Evolutionary conservation across 2,113 vertebrate genomes (phyloP).

Genomic region (Sisor rabdophorus): DNA sequence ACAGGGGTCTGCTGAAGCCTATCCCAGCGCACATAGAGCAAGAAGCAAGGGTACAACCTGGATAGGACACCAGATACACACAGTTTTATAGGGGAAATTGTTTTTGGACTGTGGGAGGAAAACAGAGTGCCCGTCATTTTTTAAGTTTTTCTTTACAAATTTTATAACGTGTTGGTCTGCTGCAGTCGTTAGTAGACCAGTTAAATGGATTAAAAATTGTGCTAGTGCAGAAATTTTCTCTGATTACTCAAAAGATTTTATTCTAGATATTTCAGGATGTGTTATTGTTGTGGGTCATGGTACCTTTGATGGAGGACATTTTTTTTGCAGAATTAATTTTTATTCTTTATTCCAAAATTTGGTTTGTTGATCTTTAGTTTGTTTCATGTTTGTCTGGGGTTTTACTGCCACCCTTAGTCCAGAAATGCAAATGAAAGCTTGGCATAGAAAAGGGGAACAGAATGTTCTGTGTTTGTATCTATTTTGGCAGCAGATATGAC

Average conservation of each 20-base stretch:
- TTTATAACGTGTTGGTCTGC: neutral
- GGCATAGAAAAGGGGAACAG: slow-evolving; percentile 24
- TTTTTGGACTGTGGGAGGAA: too few relatives aligned
- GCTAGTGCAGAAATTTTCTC: neutral
- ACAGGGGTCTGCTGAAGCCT: too few relatives aligned
- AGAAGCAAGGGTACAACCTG: too few relatives aligned
- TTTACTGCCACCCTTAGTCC: neutral
- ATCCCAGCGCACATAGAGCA: too few relatives aligned
- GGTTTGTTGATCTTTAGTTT: slow-evolving; percentile 38
- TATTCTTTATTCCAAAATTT: neutral
- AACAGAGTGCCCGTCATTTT: too few relatives aligned
- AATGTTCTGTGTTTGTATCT: slow-evolving; percentile 35
- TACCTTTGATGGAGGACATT: neutral
- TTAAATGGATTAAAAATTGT: neutral
- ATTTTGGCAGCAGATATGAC: slow-evolving; percentile 30
- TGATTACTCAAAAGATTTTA: too few relatives aligned
- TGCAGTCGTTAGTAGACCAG: neutral
- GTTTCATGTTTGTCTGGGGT: neutral
- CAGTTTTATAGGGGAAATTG: too few relatives aligned
- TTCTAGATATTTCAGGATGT: too few relatives aligned
- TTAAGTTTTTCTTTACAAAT: neutral
- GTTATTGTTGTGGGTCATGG: too few relatives aligned
- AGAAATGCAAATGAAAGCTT: slow-evolving; percentile 21
- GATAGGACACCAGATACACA: too few relatives aligned
- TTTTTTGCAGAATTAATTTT: neutral